Evolutionary conservation across 2,888 invertebrate species (phyloP).

Genomic region (Campopleginae sp.): DNA sequence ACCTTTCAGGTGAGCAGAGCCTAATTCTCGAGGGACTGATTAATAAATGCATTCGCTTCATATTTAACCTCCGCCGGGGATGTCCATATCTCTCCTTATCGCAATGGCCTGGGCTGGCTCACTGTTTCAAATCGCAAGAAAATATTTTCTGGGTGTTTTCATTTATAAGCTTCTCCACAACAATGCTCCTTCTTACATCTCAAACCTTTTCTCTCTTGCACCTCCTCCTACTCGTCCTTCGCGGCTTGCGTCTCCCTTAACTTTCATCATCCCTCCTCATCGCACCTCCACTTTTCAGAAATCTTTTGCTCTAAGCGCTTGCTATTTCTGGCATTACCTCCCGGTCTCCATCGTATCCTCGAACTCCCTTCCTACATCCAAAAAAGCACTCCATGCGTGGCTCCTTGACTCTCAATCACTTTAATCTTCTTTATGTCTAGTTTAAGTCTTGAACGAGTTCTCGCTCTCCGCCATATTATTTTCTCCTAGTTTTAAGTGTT

Average conservation of each 20-base stretch:
- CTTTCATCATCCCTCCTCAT: no score
- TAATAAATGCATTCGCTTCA: constrained; percentile 9
- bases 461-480: no score
- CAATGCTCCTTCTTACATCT: background rate
- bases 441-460: no score
- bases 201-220: background rate
- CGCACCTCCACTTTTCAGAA: no score
- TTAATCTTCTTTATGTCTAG: no score
- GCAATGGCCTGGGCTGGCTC: background rate
- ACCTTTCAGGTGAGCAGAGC: background rate
- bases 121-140: background rate
- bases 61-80: background rate
- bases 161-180: background rate
- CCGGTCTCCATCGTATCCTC: no score
- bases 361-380: no score
- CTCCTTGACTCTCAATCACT: no score
- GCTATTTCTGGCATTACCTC: no score
- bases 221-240: background rate
- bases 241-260: background rate
- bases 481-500: background rate
- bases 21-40: background rate
- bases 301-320: no score
- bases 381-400: no score
- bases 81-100: constrained; percentile 2
- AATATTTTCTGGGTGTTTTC: constrained; percentile 1